These are phyloP conservation scores for Drosophila nr. perissopoda DNA, from an alignment of 2,888 invertebrate genomes.

Conservation along the genomic window DNA sequence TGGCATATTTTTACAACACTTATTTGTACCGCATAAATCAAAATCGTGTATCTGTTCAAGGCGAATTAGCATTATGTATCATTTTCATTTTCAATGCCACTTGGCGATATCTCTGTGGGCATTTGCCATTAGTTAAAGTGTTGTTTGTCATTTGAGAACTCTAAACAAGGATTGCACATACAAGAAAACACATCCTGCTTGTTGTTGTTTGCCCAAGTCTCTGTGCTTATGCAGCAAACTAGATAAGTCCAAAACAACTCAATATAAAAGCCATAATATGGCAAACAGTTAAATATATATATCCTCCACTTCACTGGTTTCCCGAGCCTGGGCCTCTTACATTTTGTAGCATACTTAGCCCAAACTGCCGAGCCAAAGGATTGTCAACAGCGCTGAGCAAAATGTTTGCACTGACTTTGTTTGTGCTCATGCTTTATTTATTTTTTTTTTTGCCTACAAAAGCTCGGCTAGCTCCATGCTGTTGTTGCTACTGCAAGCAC, in stretches of 20 bases:
- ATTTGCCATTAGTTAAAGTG: conserved; percentile 29
- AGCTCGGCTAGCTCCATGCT: conserved; percentile 42
- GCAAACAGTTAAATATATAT: conserved; percentile 72
- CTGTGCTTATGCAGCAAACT: conserved; percentile 65
- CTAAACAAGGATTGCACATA: conserved; percentile 63
- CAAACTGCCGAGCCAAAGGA: conserved; percentile 47
- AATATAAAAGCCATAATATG: conserved; percentile 81
- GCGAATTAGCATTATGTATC: conserved; percentile 57
- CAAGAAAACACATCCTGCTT: conserved; percentile 36
- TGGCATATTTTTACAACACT: conserved; percentile 69
- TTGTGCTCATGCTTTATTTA: conserved; percentile 32
- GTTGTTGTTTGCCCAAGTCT: conserved; percentile 41
- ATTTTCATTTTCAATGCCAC: conserved; percentile 32
- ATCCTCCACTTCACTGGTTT: conserved; percentile 15
- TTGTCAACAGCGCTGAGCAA: conserved; percentile 67
- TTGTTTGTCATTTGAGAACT: conserved; percentile 47
- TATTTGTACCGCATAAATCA: conserved; percentile 64
- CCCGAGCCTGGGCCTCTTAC: conserved; percentile 18
- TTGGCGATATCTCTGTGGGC: background rate
- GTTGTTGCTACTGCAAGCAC: conserved; percentile 42
- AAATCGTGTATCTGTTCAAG: conserved; percentile 28
- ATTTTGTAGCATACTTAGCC: conserved; percentile 50
- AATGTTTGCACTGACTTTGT: conserved; percentile 55
- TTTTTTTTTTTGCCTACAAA: conserved; percentile 61
- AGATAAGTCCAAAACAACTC: conserved; percentile 82